phyloP scores from a whole-genome alignment of 2,888 invertebrate species.

The Xestia rhomboidea region DNA sequence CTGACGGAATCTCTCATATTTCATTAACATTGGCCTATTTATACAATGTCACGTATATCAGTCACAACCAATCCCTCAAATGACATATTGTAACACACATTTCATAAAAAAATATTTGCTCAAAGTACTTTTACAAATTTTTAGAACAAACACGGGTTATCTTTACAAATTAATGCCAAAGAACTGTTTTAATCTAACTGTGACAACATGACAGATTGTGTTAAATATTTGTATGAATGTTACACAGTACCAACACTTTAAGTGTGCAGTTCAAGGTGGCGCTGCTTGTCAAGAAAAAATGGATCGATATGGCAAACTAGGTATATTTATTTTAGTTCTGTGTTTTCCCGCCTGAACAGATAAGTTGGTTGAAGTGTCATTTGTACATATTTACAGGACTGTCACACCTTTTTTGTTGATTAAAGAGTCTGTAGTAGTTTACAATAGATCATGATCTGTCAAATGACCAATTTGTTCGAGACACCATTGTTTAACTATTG shows the following conservation, averaged over 20 bases:
- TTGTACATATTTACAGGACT: not conserved
- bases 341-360: no score
- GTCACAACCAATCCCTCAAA: conserved; percentile 15
- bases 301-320: no score
- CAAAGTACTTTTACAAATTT: conserved; percentile 34
- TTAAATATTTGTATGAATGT: not conserved
- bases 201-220: conserved; percentile 13
- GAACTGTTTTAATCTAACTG: conserved; percentile 34
- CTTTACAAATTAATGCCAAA: conserved; percentile 19
- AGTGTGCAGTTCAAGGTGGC: no score
- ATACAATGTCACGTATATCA: conserved; percentile 17
- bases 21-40: conserved; percentile 37
- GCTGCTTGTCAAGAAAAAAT: no score
- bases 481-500: no score
- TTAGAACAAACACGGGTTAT: conserved; percentile 39
- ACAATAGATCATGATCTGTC: no score
- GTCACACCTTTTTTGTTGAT: conserved; percentile 6
- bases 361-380: not conserved
- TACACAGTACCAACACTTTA: no score
- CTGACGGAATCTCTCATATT: not conserved
- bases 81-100: conserved; percentile 42
- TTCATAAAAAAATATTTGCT: conserved; percentile 43
- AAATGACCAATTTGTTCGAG: no score
- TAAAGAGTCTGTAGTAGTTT: not conserved
- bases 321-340: no score